A percentile compares a stretch with the other conserved stretches of the same genome.
phyloP scores from a whole-genome alignment of 1,140 invertebrate genomes.

The Drosophila punjabiensis region DNA sequence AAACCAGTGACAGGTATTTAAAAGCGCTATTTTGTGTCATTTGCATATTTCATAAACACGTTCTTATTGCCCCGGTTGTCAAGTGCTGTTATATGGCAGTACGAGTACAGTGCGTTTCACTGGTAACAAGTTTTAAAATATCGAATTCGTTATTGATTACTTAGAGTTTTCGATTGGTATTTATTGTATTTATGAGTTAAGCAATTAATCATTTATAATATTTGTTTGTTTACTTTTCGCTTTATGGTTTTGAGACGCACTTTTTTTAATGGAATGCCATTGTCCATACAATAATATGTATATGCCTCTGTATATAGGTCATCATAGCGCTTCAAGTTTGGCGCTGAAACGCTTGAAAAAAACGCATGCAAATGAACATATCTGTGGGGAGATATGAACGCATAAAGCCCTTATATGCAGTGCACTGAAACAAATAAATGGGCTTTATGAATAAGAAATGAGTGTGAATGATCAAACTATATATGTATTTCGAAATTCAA shows the following conservation, averaged over 20 bases:
- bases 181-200: background rate
- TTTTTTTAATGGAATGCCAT: background rate
- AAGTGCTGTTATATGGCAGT: constrained; percentile 14
- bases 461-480: background rate
- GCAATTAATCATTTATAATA: background rate
- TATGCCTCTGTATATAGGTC: constrained; percentile 31
- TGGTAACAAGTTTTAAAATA: background rate
- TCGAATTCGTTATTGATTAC: background rate
- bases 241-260: constrained; percentile 15
- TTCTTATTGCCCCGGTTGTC: constrained; percentile 16
- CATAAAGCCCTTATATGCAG: constrained; percentile 13
- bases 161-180: background rate
- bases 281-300: background rate
- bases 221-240: background rate
- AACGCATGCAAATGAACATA: constrained; percentile 45
- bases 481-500: background rate
- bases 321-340: constrained; percentile 36
- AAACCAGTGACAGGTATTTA: constrained; percentile 12
- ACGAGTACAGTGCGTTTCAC: constrained; percentile 30
- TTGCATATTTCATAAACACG: constrained; percentile 66
- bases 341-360: constrained; percentile 20
- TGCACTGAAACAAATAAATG: background rate
- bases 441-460: background rate
- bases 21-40: constrained; percentile 51
- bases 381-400: constrained; percentile 23